Base-by-base conservation (phyloP, 2,113 vertebrate species). In the Hirundichthys speculiger region DNA sequence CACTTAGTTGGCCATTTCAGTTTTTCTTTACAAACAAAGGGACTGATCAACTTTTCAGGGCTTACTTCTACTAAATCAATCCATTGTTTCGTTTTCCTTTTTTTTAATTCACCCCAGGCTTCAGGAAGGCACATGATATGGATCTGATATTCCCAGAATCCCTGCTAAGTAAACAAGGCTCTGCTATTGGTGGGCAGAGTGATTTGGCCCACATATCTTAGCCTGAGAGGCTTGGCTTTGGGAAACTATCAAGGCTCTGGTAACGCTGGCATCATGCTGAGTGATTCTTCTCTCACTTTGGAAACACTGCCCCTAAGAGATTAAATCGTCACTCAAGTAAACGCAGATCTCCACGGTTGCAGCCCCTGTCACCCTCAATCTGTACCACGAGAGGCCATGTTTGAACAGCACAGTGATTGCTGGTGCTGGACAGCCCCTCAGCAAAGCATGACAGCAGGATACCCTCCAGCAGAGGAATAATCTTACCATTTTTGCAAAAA, bases 61-160 rank as follows among this genome's bases (percentile, higher is more conserved):
- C 47, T 81, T 20, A 15, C 74, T 73, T 61, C 63, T 56, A 46
- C 30, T 59, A 49, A 2, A 12, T 42, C 18, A 13, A 11, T 51
- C 14, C 46, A 2, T 40, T 10, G 11, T 34, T 34, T 34, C 30
- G 11, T 13, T 48, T 24, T 54, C 10, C 18, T 57, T 41, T 42
- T 8, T 63, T 20, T 58, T n/a, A 42, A 52, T 53, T 55, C 50
- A 59, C 71, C 34, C 41, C 1, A 0, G 64, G 65, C 55, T 63
- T 78, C 41, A 49, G 21, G 65, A 54, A 24, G n/a, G 59, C 77
- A 84, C 83, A 83, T 68, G 79, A 83, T 66, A 67, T 64, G 68
- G 49, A 21, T 34, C 11, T 34, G 6, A 59, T 78, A 79, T 82
- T 84, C 72, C 64, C 59, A 22, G 59, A 59, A 25, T 82, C 67